These are phyloP conservation scores for Asarcornis scutulata DNA, from an alignment of 2,113 vertebrate species.

Conservation along the genomic window DNA sequence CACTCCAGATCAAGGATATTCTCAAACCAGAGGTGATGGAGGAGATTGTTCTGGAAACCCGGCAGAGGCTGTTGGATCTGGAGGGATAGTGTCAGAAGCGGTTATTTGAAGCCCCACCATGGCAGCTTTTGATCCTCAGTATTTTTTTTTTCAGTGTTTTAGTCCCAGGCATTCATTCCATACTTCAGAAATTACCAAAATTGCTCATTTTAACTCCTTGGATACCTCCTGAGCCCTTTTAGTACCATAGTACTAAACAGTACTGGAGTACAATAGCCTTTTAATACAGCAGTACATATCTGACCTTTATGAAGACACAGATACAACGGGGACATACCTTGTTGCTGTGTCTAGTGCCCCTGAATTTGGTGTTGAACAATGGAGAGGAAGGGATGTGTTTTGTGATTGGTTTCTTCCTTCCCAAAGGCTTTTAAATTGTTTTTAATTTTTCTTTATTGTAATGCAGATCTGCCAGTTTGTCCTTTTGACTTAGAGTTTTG, in stretches of 20 bases:
- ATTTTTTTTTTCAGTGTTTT: not conserved
- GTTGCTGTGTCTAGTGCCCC: not conserved
- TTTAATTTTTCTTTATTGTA: not conserved
- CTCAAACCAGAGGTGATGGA: slow-evolving; percentile 93
- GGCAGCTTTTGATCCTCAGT: slow-evolving; percentile 26
- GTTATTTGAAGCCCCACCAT: not conserved
- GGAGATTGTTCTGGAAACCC: slow-evolving; percentile 91
- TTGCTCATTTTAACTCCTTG: not conserved
- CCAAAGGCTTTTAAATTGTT: not conserved
- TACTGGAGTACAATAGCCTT: slow-evolving; percentile 1
- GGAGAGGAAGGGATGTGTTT: not conserved
- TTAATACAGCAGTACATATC: not conserved
- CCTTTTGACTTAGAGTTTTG: not conserved
- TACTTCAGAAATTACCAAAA: not conserved
- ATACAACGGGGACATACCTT: not conserved
- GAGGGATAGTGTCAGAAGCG: slow-evolving; percentile 79
- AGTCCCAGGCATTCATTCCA: not conserved
- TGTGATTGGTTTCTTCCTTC: not conserved
- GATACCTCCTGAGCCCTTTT: not conserved
- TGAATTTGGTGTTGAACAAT: not conserved
- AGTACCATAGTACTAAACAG: not conserved
- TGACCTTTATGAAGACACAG: not conserved
- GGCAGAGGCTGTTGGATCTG: slow-evolving; percentile 89
- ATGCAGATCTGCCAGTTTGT: not conserved
- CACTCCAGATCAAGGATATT: slow-evolving; percentile 92